phyloP scores from a whole-genome alignment of 2,888 invertebrate species.

The Dryococelus australis region DNA sequence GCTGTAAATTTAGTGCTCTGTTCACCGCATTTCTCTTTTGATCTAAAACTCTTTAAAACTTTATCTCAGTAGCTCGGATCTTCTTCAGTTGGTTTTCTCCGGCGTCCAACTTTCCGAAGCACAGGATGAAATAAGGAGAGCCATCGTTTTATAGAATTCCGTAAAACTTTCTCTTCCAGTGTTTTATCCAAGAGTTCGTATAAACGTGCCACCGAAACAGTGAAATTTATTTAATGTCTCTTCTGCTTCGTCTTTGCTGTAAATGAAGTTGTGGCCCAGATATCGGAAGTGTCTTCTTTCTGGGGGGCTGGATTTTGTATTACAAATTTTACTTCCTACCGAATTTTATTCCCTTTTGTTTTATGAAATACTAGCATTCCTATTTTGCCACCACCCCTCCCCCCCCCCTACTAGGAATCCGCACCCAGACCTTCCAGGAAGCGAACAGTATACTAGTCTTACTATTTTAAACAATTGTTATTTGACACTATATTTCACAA shows the following conservation, averaged over 20 bases:
- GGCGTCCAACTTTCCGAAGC: not conserved
- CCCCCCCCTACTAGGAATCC: no score
- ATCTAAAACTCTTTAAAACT: not conserved
- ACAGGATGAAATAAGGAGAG: not conserved
- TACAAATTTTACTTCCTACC: no score
- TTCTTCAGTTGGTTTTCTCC: not conserved
- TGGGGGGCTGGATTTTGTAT: no score
- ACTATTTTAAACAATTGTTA: no score
- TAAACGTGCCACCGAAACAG: not conserved
- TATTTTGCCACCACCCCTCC: no score
- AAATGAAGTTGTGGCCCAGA: not conserved
- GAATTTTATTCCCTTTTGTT: no score
- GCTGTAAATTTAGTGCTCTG: not conserved
- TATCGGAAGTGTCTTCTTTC: no score
- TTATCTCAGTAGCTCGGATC: not conserved
- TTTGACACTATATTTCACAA: no score
- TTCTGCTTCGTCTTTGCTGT: not conserved
- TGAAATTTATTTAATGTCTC: not conserved
- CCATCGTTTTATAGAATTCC: not conserved
- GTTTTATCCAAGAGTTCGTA: not conserved
- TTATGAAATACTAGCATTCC: no score
- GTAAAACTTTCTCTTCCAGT: not conserved
- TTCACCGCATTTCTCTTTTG: not conserved
- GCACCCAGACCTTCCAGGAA: no score
- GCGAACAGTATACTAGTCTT: no score